A percentile compares a stretch with the other conserved stretches of the same genome.
Evolutionary conservation across 2,797 vertebrate genomes (phyloP).

Genomic region (Acanthopagrus latus): DNA sequence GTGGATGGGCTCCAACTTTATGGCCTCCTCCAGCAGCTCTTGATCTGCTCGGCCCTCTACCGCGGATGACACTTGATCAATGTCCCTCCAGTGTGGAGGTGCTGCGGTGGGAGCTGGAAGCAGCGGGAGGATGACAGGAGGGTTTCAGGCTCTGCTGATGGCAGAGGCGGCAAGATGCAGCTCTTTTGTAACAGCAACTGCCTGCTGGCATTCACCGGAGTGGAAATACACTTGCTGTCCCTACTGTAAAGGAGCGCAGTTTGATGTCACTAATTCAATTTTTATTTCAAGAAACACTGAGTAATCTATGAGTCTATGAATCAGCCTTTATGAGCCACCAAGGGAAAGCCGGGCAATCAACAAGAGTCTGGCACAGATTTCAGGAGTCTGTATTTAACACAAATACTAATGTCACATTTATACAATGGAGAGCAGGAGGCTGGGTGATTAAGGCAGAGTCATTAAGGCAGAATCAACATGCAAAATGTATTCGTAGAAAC

Average conservation of each 20-base stretch:
- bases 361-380: constrained; percentile 37
- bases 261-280: constrained; percentile 48
- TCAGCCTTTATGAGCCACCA: constrained; percentile 25
- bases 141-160: constrained; percentile 25
- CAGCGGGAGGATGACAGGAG: constrained; percentile 24
- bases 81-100: constrained; percentile 35
- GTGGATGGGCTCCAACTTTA: constrained; percentile 48
- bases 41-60: constrained; percentile 45
- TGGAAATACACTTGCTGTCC: constrained; percentile 31
- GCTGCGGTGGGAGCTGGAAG: constrained; percentile 30
- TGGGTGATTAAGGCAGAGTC: neutral
- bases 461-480: constrained; percentile 11
- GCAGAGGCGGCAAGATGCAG: constrained; percentile 30
- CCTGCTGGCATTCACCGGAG: constrained; percentile 28
- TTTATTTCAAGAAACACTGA: constrained; percentile 48
- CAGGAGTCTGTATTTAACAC: constrained; percentile 23
- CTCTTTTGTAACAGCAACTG: constrained; percentile 18
- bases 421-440: constrained; percentile 23
- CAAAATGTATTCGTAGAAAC: constrained; percentile 8
- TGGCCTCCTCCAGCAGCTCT: constrained; percentile 41
- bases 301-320: constrained; percentile 38
- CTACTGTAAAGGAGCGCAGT: constrained; percentile 26
- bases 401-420: constrained; percentile 34
- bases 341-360: constrained; percentile 16
- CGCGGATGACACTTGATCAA: constrained; percentile 64